Conservation (phyloP, 2,113 vertebrate genomes). For the Odobenus rosmarus region DNA sequence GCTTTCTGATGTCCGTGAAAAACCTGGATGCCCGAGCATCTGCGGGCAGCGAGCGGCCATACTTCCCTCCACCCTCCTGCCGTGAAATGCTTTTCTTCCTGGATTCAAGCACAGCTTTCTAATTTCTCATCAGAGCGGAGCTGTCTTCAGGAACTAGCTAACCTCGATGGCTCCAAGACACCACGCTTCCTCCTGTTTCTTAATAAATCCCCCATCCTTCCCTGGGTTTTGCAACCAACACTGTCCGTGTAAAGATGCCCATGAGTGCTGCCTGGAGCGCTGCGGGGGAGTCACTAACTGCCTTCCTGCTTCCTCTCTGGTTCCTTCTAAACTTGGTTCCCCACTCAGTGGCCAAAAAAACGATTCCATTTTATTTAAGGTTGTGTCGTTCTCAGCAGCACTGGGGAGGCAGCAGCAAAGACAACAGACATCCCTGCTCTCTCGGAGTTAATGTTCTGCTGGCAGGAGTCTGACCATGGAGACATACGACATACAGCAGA, state of each 20-base stretch:
- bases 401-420: constrained; percentile 81
- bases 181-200: not conserved
- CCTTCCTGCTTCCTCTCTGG: not conserved
- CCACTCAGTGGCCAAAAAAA: not conserved
- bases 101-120: not conserved
- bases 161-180: not conserved
- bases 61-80: not conserved
- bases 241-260: fast-evolving
- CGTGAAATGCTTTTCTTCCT: not conserved
- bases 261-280: not conserved
- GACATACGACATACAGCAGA: constrained; percentile 83
- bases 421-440: constrained; percentile 80
- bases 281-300: not conserved
- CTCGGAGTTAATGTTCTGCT: constrained; percentile 88
- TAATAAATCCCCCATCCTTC: not conserved
- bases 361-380: not conserved
- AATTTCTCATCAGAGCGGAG: not conserved
- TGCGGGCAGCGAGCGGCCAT: not conserved
- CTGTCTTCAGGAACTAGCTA: not conserved
- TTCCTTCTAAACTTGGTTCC: not conserved
- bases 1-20: not conserved
- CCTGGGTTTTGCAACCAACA: not conserved
- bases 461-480: constrained; percentile 90
- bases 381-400: constrained; percentile 83
- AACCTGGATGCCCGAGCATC: not conserved